Conservation (phyloP, 1,140 invertebrate genomes). For the Aphidius ervi region DNA sequence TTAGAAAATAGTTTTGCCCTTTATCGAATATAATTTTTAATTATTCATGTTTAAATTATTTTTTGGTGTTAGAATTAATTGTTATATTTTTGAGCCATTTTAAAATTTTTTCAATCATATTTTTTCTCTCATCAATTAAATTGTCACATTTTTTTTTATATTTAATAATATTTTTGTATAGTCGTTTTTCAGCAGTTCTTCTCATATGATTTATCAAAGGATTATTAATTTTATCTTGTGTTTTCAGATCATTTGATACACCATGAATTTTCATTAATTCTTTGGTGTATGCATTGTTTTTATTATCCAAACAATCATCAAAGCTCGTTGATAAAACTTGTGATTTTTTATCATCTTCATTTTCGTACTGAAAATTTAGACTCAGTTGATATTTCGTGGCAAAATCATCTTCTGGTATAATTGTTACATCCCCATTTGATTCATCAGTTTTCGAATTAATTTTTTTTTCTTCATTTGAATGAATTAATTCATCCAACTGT, state of each 20-base stretch:
- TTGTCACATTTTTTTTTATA: conserved; percentile 30
- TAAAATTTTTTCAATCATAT: conserved; percentile 28
- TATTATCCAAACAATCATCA: neutral
- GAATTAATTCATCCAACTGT: no score
- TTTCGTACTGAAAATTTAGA: neutral
- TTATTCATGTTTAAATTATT: conserved; percentile 1
- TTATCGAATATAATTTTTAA: conserved; percentile 9
- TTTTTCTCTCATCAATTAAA: conserved; percentile 16
- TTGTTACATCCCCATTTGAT: no score
- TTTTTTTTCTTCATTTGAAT: no score
- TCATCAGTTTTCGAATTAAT: no score
- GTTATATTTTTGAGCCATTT: conserved; percentile 33
- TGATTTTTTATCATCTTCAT: conserved; percentile 10
- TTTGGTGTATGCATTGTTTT: neutral
- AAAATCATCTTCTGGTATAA: no score
- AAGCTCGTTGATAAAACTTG: neutral
- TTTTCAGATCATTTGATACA: conserved; percentile 26
- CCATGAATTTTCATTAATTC: conserved; percentile 24
- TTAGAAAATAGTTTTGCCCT: conserved; percentile 32
- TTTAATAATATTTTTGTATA: conserved; percentile 18
- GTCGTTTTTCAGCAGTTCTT: conserved; percentile 15
- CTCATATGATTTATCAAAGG: conserved; percentile 22
- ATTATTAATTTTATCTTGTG: conserved; percentile 22
- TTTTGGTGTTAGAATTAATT: conserved; percentile 2
- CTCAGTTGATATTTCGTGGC: no score